These are phyloP conservation scores for Microctenopoma lineatum DNA, from an alignment of 2,797 vertebrate species.

Conservation along the genomic window DNA sequence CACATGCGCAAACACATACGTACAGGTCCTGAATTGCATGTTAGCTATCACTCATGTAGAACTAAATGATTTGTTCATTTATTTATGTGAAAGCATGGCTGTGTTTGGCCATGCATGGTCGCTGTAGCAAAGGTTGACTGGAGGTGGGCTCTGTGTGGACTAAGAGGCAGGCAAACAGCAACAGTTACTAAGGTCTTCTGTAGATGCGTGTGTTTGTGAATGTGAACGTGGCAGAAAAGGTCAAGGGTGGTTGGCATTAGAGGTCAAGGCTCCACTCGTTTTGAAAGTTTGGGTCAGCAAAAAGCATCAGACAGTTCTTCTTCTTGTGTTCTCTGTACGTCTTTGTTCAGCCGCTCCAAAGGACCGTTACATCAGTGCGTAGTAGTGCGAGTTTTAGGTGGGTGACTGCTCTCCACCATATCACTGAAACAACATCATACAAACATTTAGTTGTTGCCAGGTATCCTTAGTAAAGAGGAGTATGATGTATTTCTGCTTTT, in stretches of 20 bases:
- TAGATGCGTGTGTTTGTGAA: slow-evolving; percentile 19
- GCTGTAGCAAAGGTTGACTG: slow-evolving; percentile 40
- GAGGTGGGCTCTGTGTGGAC: slow-evolving; percentile 51
- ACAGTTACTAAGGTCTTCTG: slow-evolving; percentile 66
- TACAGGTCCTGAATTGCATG: slow-evolving; percentile 5
- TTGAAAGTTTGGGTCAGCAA: slow-evolving; percentile 43
- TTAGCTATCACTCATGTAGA: not conserved
- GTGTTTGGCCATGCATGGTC: slow-evolving; percentile 3
- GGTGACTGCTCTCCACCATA: not conserved
- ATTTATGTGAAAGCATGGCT: not conserved
- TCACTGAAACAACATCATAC: not conserved
- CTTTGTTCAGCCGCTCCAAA: slow-evolving; percentile 20
- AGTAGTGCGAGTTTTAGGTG: not conserved
- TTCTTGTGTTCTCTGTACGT: slow-evolving; percentile 13
- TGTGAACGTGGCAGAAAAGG: slow-evolving; percentile 15
- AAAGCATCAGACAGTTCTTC: slow-evolving; percentile 15
- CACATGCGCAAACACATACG: slow-evolving; percentile 36
- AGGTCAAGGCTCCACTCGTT: slow-evolving; percentile 43
- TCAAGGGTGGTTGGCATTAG: slow-evolving; percentile 4
- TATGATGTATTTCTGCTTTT: not conserved
- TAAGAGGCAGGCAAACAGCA: slow-evolving; percentile 66
- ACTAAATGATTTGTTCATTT: not conserved
- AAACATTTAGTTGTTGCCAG: not conserved
- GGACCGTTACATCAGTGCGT: slow-evolving; percentile 13
- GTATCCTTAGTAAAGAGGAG: not conserved